Evolutionary conservation across 2,888 invertebrate genomes (phyloP).

Genomic region (Aleiodes testaceus): DNA sequence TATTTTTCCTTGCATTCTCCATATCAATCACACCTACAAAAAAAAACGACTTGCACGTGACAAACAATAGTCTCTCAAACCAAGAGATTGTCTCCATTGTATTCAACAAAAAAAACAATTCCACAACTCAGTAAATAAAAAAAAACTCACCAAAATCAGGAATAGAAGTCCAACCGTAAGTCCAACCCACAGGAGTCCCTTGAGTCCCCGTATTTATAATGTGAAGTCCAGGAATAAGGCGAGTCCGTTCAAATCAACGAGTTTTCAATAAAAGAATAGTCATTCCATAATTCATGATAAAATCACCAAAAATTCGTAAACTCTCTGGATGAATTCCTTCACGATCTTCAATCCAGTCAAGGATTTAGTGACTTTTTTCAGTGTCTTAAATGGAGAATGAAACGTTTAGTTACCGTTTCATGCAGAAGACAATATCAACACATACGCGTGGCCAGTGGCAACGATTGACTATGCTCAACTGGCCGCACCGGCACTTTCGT

Average conservation of each 20-base stretch:
- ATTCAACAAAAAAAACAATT: not conserved
- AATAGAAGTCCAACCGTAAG: not conserved
- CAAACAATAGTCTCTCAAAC: no score
- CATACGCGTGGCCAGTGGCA: slow-evolving; percentile 37
- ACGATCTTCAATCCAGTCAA: not conserved
- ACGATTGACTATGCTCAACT: slow-evolving; percentile 42
- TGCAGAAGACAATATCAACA: slow-evolving; percentile 21
- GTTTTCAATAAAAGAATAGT: not conserved
- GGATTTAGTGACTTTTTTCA: no score
- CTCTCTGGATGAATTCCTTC: not conserved
- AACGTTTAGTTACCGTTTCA: not conserved
- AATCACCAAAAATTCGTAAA: no score
- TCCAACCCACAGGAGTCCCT: slow-evolving; percentile 1
- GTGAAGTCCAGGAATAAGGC: no score
- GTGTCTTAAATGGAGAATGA: no score
- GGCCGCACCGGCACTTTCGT: slow-evolving; percentile 30
- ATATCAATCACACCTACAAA: no score
- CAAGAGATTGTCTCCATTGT: no score
- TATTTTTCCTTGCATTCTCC: no score
- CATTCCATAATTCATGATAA: no score
- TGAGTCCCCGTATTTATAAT: slow-evolving; percentile 6
- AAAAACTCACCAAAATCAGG: slow-evolving; percentile 8
- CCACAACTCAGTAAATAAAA: no score
- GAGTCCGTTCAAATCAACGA: slow-evolving; percentile 1
- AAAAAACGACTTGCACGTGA: no score